phyloP scores from a whole-genome alignment of 2,888 invertebrate genomes.

The Phragmatobia fuliginosa region DNA sequence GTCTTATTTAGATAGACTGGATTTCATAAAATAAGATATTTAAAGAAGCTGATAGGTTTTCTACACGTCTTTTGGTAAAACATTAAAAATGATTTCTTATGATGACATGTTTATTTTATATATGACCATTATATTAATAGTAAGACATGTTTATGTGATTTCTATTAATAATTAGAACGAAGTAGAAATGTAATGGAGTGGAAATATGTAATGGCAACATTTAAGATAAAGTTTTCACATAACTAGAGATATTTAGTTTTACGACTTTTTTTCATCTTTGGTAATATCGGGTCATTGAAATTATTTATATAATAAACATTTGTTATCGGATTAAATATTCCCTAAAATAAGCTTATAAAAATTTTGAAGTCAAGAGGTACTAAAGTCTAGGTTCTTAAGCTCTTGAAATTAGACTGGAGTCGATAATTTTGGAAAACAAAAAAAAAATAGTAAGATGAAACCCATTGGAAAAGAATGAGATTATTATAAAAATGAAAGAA shows the following conservation, averaged over 20 bases:
- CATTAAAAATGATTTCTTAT: too few relatives aligned
- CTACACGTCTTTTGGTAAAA: too few relatives aligned
- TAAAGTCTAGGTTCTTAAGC: too few relatives aligned
- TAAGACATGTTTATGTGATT: constrained; percentile 30
- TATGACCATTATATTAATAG: constrained; percentile 18
- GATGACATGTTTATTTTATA: constrained; percentile 18
- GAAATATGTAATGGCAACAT: constrained; percentile 30
- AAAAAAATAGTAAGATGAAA: too few relatives aligned
- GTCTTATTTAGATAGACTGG: background rate
- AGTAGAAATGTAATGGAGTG: constrained; percentile 37
- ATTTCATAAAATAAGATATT: background rate
- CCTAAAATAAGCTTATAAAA: too few relatives aligned
- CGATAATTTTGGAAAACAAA: too few relatives aligned
- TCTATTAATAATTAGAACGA: constrained; percentile 34
- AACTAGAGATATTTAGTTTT: constrained; percentile 39
- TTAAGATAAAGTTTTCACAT: constrained; percentile 39
- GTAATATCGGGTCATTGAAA: constrained; percentile 19
- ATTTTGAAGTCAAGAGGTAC: too few relatives aligned
- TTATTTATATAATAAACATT: constrained; percentile 21
- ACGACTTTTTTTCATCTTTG: constrained; percentile 27
- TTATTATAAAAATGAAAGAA: too few relatives aligned
- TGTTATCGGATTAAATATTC: too few relatives aligned
- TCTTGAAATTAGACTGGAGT: too few relatives aligned
- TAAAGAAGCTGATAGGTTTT: constrained; percentile 5
- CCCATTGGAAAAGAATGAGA: too few relatives aligned